phyloP scores from a whole-genome alignment of 1,140 invertebrate species.

The Phocides pigmalion region DNA sequence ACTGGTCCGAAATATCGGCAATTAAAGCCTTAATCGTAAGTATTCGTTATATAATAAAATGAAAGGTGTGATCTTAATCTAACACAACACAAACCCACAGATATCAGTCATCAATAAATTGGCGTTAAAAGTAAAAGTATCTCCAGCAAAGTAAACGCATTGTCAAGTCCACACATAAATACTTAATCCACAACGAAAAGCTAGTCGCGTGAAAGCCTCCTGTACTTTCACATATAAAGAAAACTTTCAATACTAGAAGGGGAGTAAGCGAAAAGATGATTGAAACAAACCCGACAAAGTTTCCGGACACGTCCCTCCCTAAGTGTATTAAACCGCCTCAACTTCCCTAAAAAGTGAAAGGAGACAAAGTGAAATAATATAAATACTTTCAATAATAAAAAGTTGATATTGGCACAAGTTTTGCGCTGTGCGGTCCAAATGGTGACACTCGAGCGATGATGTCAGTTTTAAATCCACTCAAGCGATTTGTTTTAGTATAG shows the following conservation, averaged over 20 bases:
- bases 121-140: too few relatives aligned
- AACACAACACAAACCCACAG: background rate
- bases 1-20: too few relatives aligned
- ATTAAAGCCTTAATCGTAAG: too few relatives aligned
- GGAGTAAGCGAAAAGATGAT: constrained; percentile 66
- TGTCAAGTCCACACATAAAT: constrained; percentile 10
- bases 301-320: constrained; percentile 64
- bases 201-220: constrained; percentile 24
- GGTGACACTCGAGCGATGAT: too few relatives aligned
- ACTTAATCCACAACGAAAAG: constrained; percentile 17
- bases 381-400: constrained; percentile 82
- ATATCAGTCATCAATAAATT: too few relatives aligned
- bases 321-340: constrained; percentile 78
- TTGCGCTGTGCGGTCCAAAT: constrained; percentile 39
- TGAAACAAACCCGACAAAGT: constrained; percentile 65
- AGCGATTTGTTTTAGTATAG: too few relatives aligned
- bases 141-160: background rate
- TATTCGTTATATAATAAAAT: background rate
- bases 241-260: constrained; percentile 57
- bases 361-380: constrained; percentile 79
- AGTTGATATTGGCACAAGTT: constrained; percentile 69
- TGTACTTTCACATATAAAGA: constrained; percentile 51
- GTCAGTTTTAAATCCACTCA: too few relatives aligned
- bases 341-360: constrained; percentile 71
- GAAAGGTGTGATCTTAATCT: background rate